Percentiles rank a stretch among this genome's conserved stretches.
Evolutionary conservation across 1,140 invertebrate species (phyloP).

Genomic region (Laupala kohalensis): DNA sequence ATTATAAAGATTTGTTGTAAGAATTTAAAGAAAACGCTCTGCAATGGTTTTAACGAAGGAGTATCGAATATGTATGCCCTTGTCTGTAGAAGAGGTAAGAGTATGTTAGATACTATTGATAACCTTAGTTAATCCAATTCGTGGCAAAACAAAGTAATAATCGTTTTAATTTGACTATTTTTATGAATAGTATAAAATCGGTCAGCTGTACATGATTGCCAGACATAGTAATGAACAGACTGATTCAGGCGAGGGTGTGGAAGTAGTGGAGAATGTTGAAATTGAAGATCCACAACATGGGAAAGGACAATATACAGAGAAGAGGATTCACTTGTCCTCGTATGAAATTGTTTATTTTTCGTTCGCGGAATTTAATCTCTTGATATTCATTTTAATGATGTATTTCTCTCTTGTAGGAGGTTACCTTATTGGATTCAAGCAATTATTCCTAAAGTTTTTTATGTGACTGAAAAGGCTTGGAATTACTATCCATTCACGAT

Average conservation of each 20-base stretch:
- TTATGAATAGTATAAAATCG: constrained; percentile 85
- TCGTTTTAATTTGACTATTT: too few relatives aligned
- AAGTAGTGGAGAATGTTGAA: constrained; percentile 71
- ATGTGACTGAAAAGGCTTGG: constrained; percentile 87
- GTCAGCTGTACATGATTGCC: constrained; percentile 90
- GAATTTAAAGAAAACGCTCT: not conserved
- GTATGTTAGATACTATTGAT: constrained; percentile 1
- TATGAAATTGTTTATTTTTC: constrained; percentile 24
- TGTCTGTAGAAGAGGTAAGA: constrained; percentile 76
- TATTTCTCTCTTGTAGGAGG: constrained; percentile 50
- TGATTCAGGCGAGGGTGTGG: constrained; percentile 79
- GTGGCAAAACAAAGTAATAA: too few relatives aligned
- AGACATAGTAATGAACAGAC: constrained; percentile 85
- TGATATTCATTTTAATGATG: not conserved
- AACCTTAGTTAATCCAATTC: too few relatives aligned
- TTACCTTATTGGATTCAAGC: constrained; percentile 81
- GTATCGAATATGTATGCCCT: constrained; percentile 84
- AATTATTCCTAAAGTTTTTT: constrained; percentile 78
- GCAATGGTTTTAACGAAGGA: constrained; percentile 73
- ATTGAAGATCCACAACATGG: constrained; percentile 69
- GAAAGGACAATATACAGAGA: constrained; percentile 79
- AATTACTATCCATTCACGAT: constrained; percentile 89
- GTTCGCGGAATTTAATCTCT: not conserved
- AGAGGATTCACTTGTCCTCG: constrained; percentile 81
- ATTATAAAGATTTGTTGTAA: constrained; percentile 8